Conservation (phyloP, 2,113 vertebrate genomes). For the Gorsachius goisagi region DNA sequence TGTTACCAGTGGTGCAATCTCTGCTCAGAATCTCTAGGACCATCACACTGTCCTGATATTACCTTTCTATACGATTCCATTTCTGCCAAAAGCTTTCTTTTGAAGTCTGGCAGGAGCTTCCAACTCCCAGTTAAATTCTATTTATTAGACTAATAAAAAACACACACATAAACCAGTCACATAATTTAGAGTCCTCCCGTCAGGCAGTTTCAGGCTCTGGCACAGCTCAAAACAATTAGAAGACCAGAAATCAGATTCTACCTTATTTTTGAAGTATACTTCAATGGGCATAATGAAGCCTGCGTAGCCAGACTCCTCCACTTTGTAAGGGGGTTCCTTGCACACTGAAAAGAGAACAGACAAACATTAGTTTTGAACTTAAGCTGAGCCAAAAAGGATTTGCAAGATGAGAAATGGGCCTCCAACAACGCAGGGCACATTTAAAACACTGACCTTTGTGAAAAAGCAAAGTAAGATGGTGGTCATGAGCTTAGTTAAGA, state of each 20-base stretch:
- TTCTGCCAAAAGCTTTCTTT: slow-evolving; percentile 51
- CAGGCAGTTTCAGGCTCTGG: slow-evolving; percentile 49
- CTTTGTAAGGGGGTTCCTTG: slow-evolving; percentile 98
- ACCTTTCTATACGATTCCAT: slow-evolving; percentile 8
- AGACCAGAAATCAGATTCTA: slow-evolving; percentile 63
- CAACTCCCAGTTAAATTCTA: slow-evolving; percentile 58
- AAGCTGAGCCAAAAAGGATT: background rate
- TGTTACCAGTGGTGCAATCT: background rate
- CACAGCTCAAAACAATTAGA: slow-evolving; percentile 58
- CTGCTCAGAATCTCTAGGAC: background rate
- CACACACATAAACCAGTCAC: slow-evolving; percentile 45
- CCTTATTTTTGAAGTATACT: slow-evolving; percentile 99
- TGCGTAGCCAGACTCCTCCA: slow-evolving; percentile 97
- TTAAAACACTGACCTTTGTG: background rate
- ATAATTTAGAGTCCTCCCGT: slow-evolving; percentile 42
- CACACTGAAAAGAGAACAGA: slow-evolving; percentile 83
- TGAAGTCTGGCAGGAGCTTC: slow-evolving; percentile 56
- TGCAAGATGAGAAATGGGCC: background rate
- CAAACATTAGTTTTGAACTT: background rate
- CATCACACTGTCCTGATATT: slow-evolving; percentile 4
- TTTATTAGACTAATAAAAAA: slow-evolving; percentile 68
- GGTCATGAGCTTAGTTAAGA: background rate
- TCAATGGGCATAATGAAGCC: slow-evolving; percentile 99
- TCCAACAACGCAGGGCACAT: background rate
- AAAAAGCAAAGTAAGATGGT: background rate